Base-by-base conservation (phyloP, 2,888 invertebrate genomes). In the Cloeon dipterum region DNA sequence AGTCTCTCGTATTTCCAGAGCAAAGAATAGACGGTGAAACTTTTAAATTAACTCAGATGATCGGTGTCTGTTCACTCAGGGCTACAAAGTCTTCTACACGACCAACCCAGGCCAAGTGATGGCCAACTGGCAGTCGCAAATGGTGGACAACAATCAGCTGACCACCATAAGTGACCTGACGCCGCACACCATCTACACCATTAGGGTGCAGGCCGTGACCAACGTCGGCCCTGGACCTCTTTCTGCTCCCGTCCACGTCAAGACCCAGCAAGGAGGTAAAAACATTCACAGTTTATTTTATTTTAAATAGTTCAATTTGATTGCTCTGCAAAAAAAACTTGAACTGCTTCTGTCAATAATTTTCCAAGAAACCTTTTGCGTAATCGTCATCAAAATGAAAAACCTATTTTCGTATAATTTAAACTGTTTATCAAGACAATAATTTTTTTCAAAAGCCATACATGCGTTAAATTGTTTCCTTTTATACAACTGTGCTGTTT, bases 41-140 rank as follows among this genome's bases (percentile, higher is more conserved):
- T 26, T 16, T 33, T 10, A n/a, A 18, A 13, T n/a, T 5, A n/a
- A 16, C 4, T 33, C n/a, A n/a, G n/a, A n/a, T n/a, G n/a, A n/a
- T n/a, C n/a, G n/a, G n/a, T 13, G 13, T 14, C 8, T 37, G 38
- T 34, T 47, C 50, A 56, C 52, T 11, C 62, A 93, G 93, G 89
- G 88, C 46, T 94, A 94, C 66, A 91, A 91, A 63, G 86, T 96
- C 43, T 93, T 83, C 61, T 96, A 89, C 61, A 91, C 93, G 4
- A 81, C 78, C 44, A 81, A 85, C 49, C 75, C 89, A 17, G 74
- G 78, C 44, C 74, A 82, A 45, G 73, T 76, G 8, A 71, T 89
- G 59, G 75, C 81, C 41, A 78, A 82, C 23, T 94, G 94, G 94
- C 73, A 82, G 49, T 79, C 83, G 4, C 86, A 86, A 61, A 79